These are phyloP conservation scores for Ctenoplectra terminalis DNA, from an alignment of 1,140 invertebrate species.

Conservation along the genomic window DNA sequence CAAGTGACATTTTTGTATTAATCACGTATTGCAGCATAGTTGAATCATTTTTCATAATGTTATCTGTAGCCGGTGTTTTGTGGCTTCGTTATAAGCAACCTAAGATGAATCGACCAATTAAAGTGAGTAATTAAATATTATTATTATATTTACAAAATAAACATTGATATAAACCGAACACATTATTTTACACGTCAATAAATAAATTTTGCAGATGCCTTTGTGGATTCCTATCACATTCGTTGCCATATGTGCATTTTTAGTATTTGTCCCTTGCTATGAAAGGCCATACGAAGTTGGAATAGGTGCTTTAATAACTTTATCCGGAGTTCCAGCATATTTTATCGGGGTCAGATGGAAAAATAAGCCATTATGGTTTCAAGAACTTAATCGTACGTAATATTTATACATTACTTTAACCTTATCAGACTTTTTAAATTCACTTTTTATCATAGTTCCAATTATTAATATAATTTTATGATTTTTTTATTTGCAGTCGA, in stretches of 20 bases:
- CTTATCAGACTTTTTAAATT: not conserved
- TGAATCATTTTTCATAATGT: slow-evolving; percentile 95
- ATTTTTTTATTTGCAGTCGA: slow-evolving; percentile 54
- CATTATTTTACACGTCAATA: not conserved
- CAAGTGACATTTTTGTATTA: slow-evolving; percentile 93
- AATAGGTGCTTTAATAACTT: slow-evolving; percentile 91
- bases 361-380: slow-evolving; percentile 87
- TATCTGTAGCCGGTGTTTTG: slow-evolving; percentile 93
- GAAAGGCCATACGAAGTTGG: slow-evolving; percentile 91
- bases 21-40: slow-evolving; percentile 98
- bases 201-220: slow-evolving; percentile 81
- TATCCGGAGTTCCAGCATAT: slow-evolving; percentile 96
- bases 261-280: slow-evolving; percentile 92
- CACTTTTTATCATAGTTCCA: not conserved
- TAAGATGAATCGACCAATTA: slow-evolving; percentile 87
- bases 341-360: slow-evolving; percentile 93
- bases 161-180: not conserved
- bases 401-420: not conserved
- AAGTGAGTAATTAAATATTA: slow-evolving; percentile 83
- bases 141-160: no score
- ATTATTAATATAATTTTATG: slow-evolving; percentile 15
- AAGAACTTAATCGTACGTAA: slow-evolving; percentile 60
- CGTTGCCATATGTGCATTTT: slow-evolving; percentile 91
- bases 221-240: slow-evolving; percentile 92
- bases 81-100: slow-evolving; percentile 93